phyloP scores from a whole-genome alignment of 2,113 vertebrate genomes.

The Addax nasomaculatus region DNA sequence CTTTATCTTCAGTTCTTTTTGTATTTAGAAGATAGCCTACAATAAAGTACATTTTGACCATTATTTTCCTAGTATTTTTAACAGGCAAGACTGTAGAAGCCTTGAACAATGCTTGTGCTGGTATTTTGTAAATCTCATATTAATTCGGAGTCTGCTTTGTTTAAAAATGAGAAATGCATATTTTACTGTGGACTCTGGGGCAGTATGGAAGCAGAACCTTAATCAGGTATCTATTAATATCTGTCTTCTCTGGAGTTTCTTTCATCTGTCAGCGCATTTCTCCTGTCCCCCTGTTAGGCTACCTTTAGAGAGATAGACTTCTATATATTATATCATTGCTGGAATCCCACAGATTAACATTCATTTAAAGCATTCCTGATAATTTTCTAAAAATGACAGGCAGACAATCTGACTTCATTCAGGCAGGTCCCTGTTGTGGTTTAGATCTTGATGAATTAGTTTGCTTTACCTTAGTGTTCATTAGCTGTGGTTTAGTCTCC shows the following conservation, averaged over 20 bases:
- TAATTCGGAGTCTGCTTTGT: neutral
- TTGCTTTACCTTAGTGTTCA: neutral
- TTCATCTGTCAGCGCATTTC: neutral
- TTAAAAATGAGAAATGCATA: neutral
- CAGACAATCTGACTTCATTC: neutral
- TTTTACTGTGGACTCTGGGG: neutral
- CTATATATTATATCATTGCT: neutral
- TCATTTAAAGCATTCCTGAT: neutral
- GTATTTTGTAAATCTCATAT: neutral
- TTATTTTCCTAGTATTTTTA: neutral
- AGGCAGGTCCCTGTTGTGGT: neutral
- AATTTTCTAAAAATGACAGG: neutral
- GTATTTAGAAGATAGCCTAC: neutral
- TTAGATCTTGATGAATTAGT: neutral
- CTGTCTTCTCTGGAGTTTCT: neutral
- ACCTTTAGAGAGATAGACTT: neutral
- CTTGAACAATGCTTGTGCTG: neutral
- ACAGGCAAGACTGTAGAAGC: neutral
- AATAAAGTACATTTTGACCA: neutral
- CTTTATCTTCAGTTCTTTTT: neutral
- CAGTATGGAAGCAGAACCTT: neutral
- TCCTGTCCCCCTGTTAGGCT: neutral
- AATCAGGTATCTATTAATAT: neutral
- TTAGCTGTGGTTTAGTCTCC: neutral
- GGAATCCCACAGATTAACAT: neutral